A percentile compares a stretch with the other conserved stretches of the same genome.
Evolutionary conservation across 37 sponge, comb jelly and placozoan species (phyloP).

Genomic region (Hexactinellida sp.): DNA sequence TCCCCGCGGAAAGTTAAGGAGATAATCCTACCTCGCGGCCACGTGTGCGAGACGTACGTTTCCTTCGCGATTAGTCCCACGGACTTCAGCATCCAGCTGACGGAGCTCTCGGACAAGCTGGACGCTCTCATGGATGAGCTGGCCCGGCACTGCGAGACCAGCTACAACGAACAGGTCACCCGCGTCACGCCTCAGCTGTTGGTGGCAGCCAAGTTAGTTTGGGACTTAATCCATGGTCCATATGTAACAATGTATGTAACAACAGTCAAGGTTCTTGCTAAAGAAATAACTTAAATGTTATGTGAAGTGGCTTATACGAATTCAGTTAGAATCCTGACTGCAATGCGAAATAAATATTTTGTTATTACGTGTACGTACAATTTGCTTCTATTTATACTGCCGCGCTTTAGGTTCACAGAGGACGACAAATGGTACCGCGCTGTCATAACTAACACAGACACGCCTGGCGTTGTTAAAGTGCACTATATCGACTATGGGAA

Average conservation of each 20-base stretch:
- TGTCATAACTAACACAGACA: neutral
- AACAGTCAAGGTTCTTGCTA: too few species aligned
- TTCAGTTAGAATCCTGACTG: too few species aligned
- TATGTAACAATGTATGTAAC: neutral
- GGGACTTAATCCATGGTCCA: neutral
- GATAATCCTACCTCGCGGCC: neutral
- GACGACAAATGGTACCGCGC: conserved; percentile 1
- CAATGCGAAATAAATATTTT: too few species aligned
- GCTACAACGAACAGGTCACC: neutral
- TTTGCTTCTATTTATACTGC: too few species aligned
- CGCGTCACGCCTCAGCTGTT: neutral
- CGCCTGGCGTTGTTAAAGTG: neutral
- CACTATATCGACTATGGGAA: conserved; percentile 3
- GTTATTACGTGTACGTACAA: too few species aligned
- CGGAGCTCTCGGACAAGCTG: neutral
- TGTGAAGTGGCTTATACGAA: too few species aligned
- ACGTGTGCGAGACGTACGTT: neutral
- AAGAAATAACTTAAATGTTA: too few species aligned
- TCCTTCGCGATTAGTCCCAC: neutral
- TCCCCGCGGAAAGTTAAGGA: neutral
- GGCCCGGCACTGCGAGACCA: neutral
- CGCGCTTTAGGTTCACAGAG: conserved; percentile 7
- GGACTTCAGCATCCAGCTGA: neutral
- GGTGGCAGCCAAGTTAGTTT: neutral
- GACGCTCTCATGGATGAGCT: neutral